These are phyloP conservation scores for Dryocosmus kuriphilus DNA, from an alignment of 2,888 invertebrate species.

Conservation along the genomic window DNA sequence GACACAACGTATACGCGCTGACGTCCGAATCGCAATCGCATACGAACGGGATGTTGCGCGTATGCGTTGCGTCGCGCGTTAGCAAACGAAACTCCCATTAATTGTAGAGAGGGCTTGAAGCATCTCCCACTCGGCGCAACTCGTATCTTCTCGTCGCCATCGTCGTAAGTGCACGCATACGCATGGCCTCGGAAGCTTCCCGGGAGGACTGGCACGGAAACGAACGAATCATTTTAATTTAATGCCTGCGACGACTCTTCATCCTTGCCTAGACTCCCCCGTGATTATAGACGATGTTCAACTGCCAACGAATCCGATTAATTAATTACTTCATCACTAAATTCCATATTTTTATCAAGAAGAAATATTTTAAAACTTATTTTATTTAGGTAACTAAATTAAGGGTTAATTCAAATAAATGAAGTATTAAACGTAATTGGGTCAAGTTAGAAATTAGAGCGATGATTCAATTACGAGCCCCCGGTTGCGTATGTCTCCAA, in stretches of 20 bases:
- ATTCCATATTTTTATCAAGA: not conserved
- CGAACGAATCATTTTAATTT: conserved; percentile 59
- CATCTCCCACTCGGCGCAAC: conserved; percentile 52
- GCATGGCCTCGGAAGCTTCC: conserved; percentile 62
- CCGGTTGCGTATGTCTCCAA: conserved; percentile 26
- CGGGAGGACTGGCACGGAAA: conserved; percentile 59
- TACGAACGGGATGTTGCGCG: no score
- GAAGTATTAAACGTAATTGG: not conserved
- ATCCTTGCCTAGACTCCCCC: conserved; percentile 35
- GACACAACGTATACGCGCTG: no score
- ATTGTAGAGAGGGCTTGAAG: no score
- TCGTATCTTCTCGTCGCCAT: conserved; percentile 50
- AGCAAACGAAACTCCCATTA: no score
- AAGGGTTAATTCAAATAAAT: not conserved
- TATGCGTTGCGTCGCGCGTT: no score
- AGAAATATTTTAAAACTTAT: no score
- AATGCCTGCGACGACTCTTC: conserved; percentile 49
- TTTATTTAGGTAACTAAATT: not conserved
- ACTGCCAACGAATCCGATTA: not conserved
- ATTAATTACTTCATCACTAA: not conserved
- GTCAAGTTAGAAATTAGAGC: conserved; percentile 27
- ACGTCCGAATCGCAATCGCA: no score
- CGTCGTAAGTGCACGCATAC: conserved; percentile 48
- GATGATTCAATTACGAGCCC: conserved; percentile 22
- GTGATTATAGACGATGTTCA: not conserved